These are phyloP conservation scores for Zonitis immaculata DNA, from an alignment of 2,888 invertebrate species.

Conservation along the genomic window DNA sequence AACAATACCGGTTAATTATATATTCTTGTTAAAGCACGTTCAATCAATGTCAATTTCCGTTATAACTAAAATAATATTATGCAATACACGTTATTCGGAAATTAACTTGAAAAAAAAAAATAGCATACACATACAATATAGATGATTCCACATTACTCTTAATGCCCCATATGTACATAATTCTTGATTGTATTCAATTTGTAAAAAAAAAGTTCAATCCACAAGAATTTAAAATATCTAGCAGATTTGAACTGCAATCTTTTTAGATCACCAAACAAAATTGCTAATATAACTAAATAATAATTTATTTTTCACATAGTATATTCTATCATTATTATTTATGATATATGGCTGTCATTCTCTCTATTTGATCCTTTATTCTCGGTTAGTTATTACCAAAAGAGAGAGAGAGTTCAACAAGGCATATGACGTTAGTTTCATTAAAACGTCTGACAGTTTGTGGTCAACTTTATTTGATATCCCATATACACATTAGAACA, in stretches of 20 bases:
- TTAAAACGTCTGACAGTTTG: conserved; percentile 3
- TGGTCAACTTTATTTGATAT: conserved; percentile 5
- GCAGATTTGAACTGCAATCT: too few species aligned
- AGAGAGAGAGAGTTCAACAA: background rate
- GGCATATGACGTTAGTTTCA: conserved; percentile 4
- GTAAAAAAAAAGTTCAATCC: too few species aligned
- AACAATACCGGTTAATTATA: conserved; percentile 14
- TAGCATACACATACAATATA: background rate
- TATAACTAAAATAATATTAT: conserved; percentile 5
- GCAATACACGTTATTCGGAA: conserved; percentile 17
- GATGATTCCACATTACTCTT: background rate
- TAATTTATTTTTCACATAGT: background rate
- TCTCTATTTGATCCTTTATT: background rate
- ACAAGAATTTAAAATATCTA: too few species aligned
- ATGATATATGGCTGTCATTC: background rate
- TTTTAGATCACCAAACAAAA: background rate
- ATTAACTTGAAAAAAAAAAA: conserved; percentile 7
- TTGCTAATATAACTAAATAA: too few species aligned
- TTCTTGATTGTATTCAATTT: too few species aligned
- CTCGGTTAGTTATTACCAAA: background rate
- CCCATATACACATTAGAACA: too few species aligned
- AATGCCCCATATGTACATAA: too few species aligned
- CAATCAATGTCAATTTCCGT: conserved; percentile 22
- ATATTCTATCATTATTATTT: too few species aligned
- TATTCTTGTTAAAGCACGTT: conserved; percentile 12